phyloP scores from a whole-genome alignment of 2,113 vertebrate species.

The Perca schrenkii region DNA sequence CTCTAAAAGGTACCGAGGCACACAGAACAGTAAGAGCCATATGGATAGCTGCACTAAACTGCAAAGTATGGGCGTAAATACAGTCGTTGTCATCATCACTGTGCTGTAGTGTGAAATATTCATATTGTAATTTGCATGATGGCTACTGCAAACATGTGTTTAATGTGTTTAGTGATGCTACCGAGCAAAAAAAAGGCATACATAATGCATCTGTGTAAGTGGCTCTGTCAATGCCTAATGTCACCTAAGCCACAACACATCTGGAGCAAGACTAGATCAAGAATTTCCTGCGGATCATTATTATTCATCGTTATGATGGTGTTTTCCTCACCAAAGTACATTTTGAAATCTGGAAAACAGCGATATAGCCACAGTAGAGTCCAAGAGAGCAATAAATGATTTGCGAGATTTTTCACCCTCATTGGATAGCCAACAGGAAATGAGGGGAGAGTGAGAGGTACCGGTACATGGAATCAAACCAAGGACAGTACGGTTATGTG shows the following conservation, averaged over 20 bases:
- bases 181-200: conserved; percentile 5
- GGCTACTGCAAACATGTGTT: conserved; percentile 41
- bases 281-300: not conserved
- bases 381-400: not conserved
- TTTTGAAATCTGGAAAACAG: not conserved
- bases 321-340: not conserved
- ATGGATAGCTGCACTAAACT: conserved; percentile 50
- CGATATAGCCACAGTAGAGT: not conserved
- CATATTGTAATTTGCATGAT: conserved; percentile 37
- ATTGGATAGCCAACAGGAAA: not conserved
- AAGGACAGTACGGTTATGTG: not conserved
- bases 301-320: not conserved
- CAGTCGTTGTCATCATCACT: conserved; percentile 18
- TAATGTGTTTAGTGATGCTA: conserved; percentile 32
- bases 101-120: conserved; percentile 59
- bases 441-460: not conserved
- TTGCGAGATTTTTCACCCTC: not conserved
- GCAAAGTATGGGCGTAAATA: conserved; percentile 29
- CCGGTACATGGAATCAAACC: not conserved
- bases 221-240: not conserved
- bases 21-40: conserved; percentile 28
- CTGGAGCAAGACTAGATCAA: not conserved
- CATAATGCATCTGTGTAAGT: conserved; percentile 42
- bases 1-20: conserved; percentile 55
- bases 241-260: not conserved